phyloP scores from a whole-genome alignment of 2,113 vertebrate genomes.

The Otus sunia region DNA sequence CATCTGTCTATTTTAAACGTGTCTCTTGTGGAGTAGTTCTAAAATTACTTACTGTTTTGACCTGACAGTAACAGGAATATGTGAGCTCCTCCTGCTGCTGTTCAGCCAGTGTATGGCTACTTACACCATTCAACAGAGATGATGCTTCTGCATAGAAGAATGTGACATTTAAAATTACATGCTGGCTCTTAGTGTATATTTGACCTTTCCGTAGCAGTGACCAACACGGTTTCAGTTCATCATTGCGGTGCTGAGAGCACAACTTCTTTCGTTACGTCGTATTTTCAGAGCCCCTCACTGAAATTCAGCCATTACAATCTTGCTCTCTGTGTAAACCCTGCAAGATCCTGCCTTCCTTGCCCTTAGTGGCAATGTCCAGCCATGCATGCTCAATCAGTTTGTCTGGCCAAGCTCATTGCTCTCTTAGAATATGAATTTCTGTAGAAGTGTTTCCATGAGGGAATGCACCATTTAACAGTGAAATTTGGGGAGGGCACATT shows the following conservation, averaged over 20 bases:
- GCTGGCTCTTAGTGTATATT: neutral
- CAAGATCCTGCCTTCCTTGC: neutral
- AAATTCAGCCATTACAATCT: neutral
- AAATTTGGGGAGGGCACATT: fast-evolving
- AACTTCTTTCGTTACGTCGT: neutral
- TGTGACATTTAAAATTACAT: neutral
- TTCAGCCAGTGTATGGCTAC: neutral
- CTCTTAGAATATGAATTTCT: neutral
- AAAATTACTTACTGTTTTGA: constrained; percentile 27
- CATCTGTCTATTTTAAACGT: constrained; percentile 31
- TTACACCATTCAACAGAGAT: neutral
- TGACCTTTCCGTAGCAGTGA: neutral
- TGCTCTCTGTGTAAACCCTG: neutral
- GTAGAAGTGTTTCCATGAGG: neutral
- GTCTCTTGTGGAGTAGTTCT: constrained; percentile 3
- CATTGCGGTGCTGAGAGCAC: neutral
- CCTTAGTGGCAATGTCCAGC: neutral
- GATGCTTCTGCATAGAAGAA: neutral
- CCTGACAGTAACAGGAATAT: neutral
- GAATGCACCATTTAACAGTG: neutral
- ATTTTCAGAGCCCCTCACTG: neutral
- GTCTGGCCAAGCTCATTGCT: neutral
- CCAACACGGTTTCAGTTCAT: neutral
- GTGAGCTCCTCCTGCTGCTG: neutral
- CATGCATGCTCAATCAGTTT: neutral